Conservation (phyloP, 2,113 vertebrate species). For the Cheilinus undulatus region DNA sequence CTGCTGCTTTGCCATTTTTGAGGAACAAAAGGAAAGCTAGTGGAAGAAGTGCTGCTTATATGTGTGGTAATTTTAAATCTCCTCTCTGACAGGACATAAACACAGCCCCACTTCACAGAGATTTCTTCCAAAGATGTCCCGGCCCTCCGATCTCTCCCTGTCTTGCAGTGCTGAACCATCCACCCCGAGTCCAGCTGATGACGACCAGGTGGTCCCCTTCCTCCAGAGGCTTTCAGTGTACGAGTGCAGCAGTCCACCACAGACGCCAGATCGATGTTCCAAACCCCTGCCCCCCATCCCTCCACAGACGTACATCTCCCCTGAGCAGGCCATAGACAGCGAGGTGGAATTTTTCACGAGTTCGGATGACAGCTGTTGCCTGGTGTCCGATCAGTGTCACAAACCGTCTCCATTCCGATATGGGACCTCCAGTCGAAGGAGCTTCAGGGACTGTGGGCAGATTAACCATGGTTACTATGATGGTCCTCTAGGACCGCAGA, state of each 20-base stretch:
- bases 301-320: constrained; percentile 69
- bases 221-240: constrained; percentile 88
- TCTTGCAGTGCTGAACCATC: constrained; percentile 72
- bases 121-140: constrained; percentile 80
- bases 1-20: not conserved
- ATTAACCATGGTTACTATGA: constrained; percentile 96
- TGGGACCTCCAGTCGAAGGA: constrained; percentile 81
- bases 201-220: constrained; percentile 84
- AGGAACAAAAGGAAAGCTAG: no score
- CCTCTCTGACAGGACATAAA: constrained; percentile 81
- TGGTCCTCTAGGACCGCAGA: constrained; percentile 73
- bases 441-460: constrained; percentile 91
- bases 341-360: constrained; percentile 92
- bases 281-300: constrained; percentile 94
- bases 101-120: constrained; percentile 80
- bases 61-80: constrained; percentile 5
- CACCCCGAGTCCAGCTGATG: constrained; percentile 74
- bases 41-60: not conserved
- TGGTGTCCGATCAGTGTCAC: constrained; percentile 83
- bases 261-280: constrained; percentile 86
- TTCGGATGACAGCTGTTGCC: constrained; percentile 87
- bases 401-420: constrained; percentile 82
- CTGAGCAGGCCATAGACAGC: constrained; percentile 87
- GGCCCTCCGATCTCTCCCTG: constrained; percentile 79
- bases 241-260: constrained; percentile 84